A percentile compares a stretch with the other conserved stretches of the same genome.
Conservation (phyloP, 2,888 invertebrate genomes). For the Calliopum simillimum region DNA sequence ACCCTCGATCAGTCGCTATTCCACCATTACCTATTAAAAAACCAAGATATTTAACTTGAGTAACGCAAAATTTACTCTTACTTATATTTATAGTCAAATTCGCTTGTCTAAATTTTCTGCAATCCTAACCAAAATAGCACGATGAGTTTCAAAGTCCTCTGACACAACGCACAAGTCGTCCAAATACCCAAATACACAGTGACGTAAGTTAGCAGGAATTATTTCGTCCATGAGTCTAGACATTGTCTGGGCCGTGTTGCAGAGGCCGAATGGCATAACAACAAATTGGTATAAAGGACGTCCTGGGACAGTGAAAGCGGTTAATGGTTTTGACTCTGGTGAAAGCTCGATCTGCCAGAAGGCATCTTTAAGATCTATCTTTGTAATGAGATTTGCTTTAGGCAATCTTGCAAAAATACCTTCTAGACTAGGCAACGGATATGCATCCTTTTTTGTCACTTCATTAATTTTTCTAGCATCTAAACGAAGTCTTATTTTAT, state of each 20-base stretch:
- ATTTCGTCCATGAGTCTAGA: too few species aligned
- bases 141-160: too few species aligned
- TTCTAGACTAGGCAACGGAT: conserved; percentile 42
- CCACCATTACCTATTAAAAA: conserved; percentile 35
- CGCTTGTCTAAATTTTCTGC: neutral
- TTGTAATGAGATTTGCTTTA: conserved; percentile 33
- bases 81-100: conserved; percentile 9
- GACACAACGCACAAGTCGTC: too few species aligned
- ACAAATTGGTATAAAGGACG: too few species aligned
- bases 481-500: conserved; percentile 25
- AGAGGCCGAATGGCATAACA: too few species aligned
- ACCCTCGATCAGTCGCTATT: conserved; percentile 38
- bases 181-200: too few species aligned
- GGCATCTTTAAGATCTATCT: conserved; percentile 24
- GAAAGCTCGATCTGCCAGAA: conserved; percentile 44
- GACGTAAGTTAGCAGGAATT: conserved; percentile 32
- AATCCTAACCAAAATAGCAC: neutral
- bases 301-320: too few species aligned
- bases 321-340: too few species aligned
- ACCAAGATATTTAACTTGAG: conserved; percentile 39
- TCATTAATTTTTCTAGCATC: conserved; percentile 27
- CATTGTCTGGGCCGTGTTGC: too few species aligned
- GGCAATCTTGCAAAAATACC: conserved; percentile 38
- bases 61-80: conserved; percentile 39
- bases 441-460: conserved; percentile 39